Conservation (phyloP, 2,797 vertebrate species). For the Australoheros facetus region DNA sequence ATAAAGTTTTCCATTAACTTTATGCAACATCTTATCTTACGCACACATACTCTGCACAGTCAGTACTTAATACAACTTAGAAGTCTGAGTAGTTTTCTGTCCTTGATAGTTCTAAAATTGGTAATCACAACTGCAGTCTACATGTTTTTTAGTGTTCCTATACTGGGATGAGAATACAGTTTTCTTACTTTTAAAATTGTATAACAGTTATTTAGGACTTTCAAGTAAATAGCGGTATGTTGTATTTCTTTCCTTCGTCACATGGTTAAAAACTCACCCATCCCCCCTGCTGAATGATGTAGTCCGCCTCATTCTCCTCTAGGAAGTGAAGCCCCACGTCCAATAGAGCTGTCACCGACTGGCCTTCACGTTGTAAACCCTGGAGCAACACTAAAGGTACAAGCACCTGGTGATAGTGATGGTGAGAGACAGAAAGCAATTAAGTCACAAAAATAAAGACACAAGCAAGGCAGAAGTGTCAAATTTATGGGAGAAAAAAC, state of each 20-base stretch:
- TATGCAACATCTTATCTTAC: neutral
- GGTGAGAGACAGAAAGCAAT: neutral
- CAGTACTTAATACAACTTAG: neutral
- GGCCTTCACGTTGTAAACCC: conserved; percentile 82
- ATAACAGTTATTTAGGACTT: neutral
- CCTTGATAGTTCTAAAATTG: neutral
- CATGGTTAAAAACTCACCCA: conserved; percentile 85
- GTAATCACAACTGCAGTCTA: neutral
- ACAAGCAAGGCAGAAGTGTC: neutral
- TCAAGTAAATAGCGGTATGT: neutral
- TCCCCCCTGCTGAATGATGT: conserved; percentile 92
- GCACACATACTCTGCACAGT: neutral
- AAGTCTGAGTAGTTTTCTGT: neutral
- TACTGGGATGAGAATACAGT: neutral
- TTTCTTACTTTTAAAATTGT: neutral
- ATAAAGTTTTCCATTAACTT: neutral
- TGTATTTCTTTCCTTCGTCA: rapidly evolving
- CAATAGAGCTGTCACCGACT: conserved; percentile 79
- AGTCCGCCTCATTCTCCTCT: conserved; percentile 86
- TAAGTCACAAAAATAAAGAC: neutral
- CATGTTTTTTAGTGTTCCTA: neutral
- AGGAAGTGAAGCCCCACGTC: conserved; percentile 86
- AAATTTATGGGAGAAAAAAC: neutral
- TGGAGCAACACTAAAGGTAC: conserved; percentile 91
- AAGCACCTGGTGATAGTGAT: conserved; percentile 80